These are phyloP conservation scores for Arbacia lixula DNA, from an alignment of 53 echinoderm and acorn worm genomes.

Conservation along the genomic window DNA sequence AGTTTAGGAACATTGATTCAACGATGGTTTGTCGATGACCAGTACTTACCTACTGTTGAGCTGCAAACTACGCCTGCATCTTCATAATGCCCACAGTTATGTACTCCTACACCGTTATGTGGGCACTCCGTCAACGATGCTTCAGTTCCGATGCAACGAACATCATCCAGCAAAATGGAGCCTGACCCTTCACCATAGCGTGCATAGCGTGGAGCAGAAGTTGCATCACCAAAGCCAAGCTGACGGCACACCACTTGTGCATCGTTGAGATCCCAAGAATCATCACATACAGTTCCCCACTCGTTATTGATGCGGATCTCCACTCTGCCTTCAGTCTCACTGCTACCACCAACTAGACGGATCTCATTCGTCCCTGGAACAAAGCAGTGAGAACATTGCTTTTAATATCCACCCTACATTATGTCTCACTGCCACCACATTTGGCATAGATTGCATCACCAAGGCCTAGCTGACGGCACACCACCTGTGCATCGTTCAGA, in stretches of 20 bases:
- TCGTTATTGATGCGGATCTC: slow-evolving; percentile 49
- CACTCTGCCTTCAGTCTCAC: slow-evolving; percentile 51
- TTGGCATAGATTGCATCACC: too few relatives aligned
- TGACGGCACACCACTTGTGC: slow-evolving; percentile 55
- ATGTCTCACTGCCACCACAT: too few relatives aligned
- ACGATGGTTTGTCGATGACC: too few relatives aligned
- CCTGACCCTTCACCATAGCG: slow-evolving; percentile 57
- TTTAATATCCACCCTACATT: too few relatives aligned
- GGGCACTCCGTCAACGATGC: slow-evolving; percentile 44
- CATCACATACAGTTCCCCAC: slow-evolving; percentile 77
- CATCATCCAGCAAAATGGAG: slow-evolving; percentile 59
- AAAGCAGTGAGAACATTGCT: too few relatives aligned
- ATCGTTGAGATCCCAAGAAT: slow-evolving; percentile 48
- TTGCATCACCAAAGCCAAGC: slow-evolving; percentile 54
- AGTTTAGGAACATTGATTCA: too few relatives aligned
- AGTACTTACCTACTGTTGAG: too few relatives aligned
- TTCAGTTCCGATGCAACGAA: slow-evolving; percentile 62
- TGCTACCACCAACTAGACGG: slow-evolving; percentile 20
- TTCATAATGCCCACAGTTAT: slow-evolving; percentile 72
- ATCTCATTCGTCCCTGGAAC: too few relatives aligned
- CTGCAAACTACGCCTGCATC: slow-evolving; percentile 77
- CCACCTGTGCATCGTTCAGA: too few relatives aligned
- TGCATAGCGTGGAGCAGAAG: slow-evolving; percentile 1
- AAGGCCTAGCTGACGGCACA: too few relatives aligned
- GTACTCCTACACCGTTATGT: slow-evolving; percentile 10